Evolutionary conservation across 1,140 invertebrate species (phyloP).

Genomic region (Aphelenchoides avenae): DNA sequence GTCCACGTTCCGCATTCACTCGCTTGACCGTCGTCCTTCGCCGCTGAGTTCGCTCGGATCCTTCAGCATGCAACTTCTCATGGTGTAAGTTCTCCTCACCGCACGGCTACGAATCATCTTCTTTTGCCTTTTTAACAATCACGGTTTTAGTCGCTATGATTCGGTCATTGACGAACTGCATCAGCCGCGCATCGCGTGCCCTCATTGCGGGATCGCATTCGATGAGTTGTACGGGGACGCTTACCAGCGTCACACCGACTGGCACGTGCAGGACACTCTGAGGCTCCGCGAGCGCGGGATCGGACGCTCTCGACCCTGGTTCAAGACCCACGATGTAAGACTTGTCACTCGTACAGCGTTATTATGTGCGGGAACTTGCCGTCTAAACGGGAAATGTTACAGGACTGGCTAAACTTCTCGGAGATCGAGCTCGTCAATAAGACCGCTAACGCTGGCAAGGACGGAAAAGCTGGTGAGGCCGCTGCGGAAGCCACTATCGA

Average conservation of each 20-base stretch:
- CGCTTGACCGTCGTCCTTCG: constrained; percentile 25
- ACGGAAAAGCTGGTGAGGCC: no score
- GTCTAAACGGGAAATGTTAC: no score
- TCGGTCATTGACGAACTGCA: constrained; percentile 42
- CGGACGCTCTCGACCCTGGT: constrained; percentile 23
- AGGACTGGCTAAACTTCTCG: constrained; percentile 41
- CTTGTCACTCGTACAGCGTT: not conserved
- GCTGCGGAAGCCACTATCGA: no score
- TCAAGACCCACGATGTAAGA: constrained; percentile 19
- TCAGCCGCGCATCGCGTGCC: constrained; percentile 31
- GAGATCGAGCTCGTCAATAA: constrained; percentile 40
- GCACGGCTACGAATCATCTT: no score
- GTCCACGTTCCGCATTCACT: no score
- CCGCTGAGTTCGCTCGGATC: constrained; percentile 30
- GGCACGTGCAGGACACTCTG: constrained; percentile 43
- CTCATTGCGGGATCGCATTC: constrained; percentile 46
- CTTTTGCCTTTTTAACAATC: constrained; percentile 21
- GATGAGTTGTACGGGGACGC: constrained; percentile 30
- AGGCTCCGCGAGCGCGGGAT: constrained; percentile 12
- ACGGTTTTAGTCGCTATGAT: constrained; percentile 46
- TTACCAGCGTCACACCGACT: constrained; percentile 50
- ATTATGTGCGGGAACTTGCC: no score
- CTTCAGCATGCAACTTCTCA: constrained; percentile 42
- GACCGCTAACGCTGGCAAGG: no score
- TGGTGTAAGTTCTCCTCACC: constrained; percentile 43